Evolutionary conservation across 2,888 invertebrate genomes (phyloP).

Genomic region (Diabrotica balteata): DNA sequence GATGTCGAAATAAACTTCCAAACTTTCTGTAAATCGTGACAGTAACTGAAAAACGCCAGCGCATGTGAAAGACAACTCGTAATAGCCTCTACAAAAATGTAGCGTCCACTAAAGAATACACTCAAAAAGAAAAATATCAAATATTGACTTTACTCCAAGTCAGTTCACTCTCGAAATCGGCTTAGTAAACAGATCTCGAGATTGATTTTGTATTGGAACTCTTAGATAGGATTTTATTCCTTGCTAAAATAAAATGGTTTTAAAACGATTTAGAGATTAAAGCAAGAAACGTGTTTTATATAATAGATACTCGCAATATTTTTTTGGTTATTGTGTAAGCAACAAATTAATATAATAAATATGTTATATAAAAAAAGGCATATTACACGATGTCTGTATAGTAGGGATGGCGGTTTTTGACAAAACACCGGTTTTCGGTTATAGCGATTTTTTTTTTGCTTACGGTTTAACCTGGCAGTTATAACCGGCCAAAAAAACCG

Average conservation of each 20-base stretch:
- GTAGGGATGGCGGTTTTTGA: no score
- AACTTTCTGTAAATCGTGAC: background rate
- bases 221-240: background rate
- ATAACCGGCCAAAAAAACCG: no score
- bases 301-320: background rate
- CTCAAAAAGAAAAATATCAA: constrained; percentile 3
- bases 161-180: background rate
- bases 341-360: no score
- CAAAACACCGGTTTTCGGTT: no score
- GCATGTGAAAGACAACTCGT: background rate
- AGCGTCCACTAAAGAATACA: background rate
- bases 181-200: background rate
- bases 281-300: constrained; percentile 1
- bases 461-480: no score
- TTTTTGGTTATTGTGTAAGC: no score
- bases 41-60: constrained; percentile 1
- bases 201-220: background rate
- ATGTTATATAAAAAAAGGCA: no score
- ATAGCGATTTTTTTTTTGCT: no score
- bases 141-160: background rate
- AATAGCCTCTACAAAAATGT: background rate
- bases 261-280: background rate
- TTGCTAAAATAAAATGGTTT: constrained; percentile 1
- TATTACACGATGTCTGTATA: no score
- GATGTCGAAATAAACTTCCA: background rate